phyloP scores from a whole-genome alignment of 1,140 invertebrate genomes.

The Aphidius gifuensis region DNA sequence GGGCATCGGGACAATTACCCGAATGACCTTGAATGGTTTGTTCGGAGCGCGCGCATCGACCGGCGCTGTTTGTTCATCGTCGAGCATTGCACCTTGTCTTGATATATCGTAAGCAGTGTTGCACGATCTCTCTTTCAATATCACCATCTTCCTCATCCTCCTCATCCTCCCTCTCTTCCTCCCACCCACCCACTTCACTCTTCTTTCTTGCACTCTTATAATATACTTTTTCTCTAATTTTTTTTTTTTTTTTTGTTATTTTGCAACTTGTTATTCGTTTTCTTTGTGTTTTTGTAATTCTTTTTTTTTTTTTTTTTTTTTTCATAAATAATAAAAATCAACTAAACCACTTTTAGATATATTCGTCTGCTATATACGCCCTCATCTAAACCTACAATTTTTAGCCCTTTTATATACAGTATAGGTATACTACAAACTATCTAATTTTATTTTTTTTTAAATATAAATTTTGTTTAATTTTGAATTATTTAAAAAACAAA shows the following conservation, averaged over 20 bases:
- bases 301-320: slow-evolving; percentile 7
- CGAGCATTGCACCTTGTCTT: slow-evolving; percentile 53
- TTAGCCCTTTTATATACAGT: no score
- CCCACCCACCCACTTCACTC: slow-evolving; percentile 8
- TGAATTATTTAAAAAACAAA: no score
- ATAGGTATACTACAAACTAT: no score
- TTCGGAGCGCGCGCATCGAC: slow-evolving; percentile 29
- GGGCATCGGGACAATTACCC: slow-evolving; percentile 57
- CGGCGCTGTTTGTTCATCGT: slow-evolving; percentile 45
- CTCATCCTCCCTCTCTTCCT: neutral
- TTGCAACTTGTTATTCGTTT: slow-evolving; percentile 14
- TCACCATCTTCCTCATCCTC: slow-evolving; percentile 16
- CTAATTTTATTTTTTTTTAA: no score
- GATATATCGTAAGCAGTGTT: slow-evolving; percentile 42
- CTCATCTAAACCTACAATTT: no score
- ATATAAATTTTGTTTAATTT: no score
- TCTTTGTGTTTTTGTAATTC: neutral
- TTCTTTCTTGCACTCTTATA: no score
- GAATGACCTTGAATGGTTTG: slow-evolving; percentile 53
- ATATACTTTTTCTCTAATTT: no score
- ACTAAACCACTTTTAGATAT: neutral
- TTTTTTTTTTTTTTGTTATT: slow-evolving; percentile 7
- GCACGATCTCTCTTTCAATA: slow-evolving; percentile 12
- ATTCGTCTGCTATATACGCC: slow-evolving; percentile 5
- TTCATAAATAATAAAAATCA: slow-evolving; percentile 4